A percentile compares a stretch with the other conserved stretches of the same genome.
Conservation (phyloP, 2,888 invertebrate genomes). For the Pandemis corylana region DNA sequence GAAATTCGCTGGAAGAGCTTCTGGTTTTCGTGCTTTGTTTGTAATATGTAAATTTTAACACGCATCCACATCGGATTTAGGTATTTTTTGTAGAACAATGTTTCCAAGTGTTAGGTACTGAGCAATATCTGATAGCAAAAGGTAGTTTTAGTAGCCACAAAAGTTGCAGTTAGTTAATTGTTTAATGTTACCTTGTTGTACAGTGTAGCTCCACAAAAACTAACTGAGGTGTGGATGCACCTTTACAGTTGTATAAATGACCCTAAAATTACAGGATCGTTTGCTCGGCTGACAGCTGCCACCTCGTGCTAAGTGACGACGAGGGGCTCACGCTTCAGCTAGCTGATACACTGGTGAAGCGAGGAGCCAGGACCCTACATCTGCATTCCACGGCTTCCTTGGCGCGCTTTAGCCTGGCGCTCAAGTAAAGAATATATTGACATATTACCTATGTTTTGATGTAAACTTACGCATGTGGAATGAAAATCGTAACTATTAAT, state of each 20-base stretch:
- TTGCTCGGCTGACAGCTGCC: conserved; percentile 40
- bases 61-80: too few species aligned
- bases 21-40: too few species aligned
- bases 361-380: conserved; percentile 57
- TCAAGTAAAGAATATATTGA: conserved; percentile 3
- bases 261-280: conserved; percentile 42
- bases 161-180: too few species aligned
- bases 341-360: conserved; percentile 54
- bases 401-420: background rate
- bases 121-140: too few species aligned
- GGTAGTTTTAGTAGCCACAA: too few species aligned
- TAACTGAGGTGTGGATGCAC: too few species aligned
- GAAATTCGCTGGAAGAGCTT: too few species aligned
- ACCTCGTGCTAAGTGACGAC: conserved; percentile 54
- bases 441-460: background rate
- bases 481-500: background rate
- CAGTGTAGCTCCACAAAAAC: too few species aligned
- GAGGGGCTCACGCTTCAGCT: conserved; percentile 53
- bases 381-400: conserved; percentile 45
- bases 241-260: background rate
- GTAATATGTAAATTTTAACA: too few species aligned
- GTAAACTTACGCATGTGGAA: background rate
- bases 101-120: too few species aligned
- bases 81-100: too few species aligned
- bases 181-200: too few species aligned